A percentile compares a stretch with the other conserved stretches of the same genome.
phyloP scores from a whole-genome alignment of 2,113 vertebrate genomes.

The Prolemur simus region DNA sequence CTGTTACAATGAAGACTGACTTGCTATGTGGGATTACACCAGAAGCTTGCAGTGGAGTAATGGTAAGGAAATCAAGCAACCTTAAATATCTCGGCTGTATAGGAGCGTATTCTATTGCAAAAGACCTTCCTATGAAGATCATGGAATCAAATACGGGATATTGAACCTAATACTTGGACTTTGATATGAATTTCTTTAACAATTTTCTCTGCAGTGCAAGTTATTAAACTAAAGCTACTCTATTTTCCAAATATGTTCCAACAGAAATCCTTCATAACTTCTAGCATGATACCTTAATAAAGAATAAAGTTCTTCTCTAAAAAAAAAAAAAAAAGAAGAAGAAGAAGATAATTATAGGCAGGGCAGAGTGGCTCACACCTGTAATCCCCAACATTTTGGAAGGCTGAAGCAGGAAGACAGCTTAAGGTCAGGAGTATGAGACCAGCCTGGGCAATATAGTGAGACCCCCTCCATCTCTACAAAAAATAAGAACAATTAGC shows the following conservation, averaged over 20 bases:
- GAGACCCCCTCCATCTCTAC: too few species aligned
- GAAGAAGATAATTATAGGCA: not conserved
- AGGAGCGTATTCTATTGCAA: constrained; percentile 95
- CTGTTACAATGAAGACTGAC: constrained; percentile 96
- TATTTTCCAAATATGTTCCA: constrained; percentile 89
- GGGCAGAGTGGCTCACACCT: too few species aligned
- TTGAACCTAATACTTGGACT: constrained; percentile 92
- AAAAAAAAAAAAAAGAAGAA: too few species aligned
- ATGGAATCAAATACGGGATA: constrained; percentile 91
- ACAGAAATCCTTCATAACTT: constrained; percentile 88
- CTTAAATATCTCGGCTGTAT: constrained; percentile 93
- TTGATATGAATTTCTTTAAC: constrained; percentile 92
- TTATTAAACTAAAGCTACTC: constrained; percentile 92
- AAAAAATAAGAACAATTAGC: too few species aligned
- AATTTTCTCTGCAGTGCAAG: constrained; percentile 93
- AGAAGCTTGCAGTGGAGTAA: constrained; percentile 94
- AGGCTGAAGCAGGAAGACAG: too few species aligned
- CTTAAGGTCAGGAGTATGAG: too few species aligned
- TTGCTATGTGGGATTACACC: constrained; percentile 99
- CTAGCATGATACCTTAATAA: constrained; percentile 91
- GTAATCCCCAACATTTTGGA: too few species aligned
- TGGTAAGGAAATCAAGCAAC: constrained; percentile 96
- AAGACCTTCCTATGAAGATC: constrained; percentile 91
- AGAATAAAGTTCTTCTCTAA: constrained; percentile 86
- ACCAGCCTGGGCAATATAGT: too few species aligned